Evolutionary conservation across 2,888 invertebrate species (phyloP).

Genomic region (Cantharis rustica): DNA sequence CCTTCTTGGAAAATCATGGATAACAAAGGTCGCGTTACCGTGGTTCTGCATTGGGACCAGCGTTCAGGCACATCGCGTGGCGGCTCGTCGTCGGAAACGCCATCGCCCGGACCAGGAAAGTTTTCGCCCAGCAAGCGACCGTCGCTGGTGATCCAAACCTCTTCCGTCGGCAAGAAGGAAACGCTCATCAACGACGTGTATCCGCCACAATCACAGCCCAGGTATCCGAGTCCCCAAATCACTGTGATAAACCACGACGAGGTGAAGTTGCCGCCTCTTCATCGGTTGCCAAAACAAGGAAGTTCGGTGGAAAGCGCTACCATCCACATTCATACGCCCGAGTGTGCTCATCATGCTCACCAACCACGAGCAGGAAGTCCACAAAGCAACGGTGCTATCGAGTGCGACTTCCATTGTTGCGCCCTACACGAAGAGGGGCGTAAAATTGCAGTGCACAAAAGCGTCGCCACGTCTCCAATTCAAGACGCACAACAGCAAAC

Average conservation of each 20-base stretch:
- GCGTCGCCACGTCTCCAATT: conserved; percentile 91
- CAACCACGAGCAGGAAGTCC: conserved; percentile 68
- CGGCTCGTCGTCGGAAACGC: conserved; percentile 60
- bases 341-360: conserved; percentile 75
- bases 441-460: conserved; percentile 89
- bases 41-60: conserved; percentile 96
- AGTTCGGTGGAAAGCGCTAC: conserved; percentile 73
- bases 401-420: conserved; percentile 96
- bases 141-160: conserved; percentile 74
- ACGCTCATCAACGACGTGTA: conserved; percentile 62
- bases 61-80: conserved; percentile 66
- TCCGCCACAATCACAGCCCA: conserved; percentile 49
- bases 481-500: conserved; percentile 70
- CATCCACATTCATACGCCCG: conserved; percentile 82
- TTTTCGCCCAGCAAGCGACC: conserved; percentile 67
- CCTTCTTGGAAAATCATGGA: conserved; percentile 99
- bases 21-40: conserved; percentile 95
- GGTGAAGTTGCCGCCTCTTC: conserved; percentile 58
- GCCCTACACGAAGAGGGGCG: conserved; percentile 92
- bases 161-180: conserved; percentile 63
- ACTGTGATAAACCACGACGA: conserved; percentile 94
- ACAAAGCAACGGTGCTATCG: conserved; percentile 65
- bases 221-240: conserved; percentile 77
- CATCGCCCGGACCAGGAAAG: conserved; percentile 60
- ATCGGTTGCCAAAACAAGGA: conserved; percentile 62